Conservation (phyloP, 1,140 invertebrate genomes). For the Oncopodura yosiiana region DNA sequence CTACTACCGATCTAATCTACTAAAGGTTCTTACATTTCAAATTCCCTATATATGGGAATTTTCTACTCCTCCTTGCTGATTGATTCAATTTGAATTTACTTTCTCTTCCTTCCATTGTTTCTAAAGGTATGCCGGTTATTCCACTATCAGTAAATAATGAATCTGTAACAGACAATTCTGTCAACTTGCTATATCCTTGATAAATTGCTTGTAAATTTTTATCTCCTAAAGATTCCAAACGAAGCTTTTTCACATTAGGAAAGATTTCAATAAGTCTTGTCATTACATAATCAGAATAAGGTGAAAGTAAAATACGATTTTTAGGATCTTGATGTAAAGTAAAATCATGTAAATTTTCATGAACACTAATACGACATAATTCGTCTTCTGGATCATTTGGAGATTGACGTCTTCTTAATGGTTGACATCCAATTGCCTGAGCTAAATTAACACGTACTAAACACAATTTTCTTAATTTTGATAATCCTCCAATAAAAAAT, state of each 20-base stretch:
- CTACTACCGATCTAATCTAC: too few relatives aligned
- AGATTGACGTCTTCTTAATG: not conserved
- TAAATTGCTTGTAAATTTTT: conserved; percentile 8
- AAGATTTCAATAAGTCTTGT: not conserved
- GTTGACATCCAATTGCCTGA: not conserved
- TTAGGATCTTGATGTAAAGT: too few relatives aligned
- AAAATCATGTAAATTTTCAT: not conserved
- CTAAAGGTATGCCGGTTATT: not conserved
- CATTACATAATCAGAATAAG: conserved; percentile 3
- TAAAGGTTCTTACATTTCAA: conserved; percentile 8
- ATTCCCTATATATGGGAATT: not conserved
- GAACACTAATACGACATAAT: not conserved
- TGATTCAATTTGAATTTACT: not conserved
- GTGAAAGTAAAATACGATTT: not conserved
- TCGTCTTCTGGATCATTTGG: not conserved
- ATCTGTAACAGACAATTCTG: conserved; percentile 3
- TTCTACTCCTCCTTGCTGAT: not conserved
- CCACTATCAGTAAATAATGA: conserved; percentile 5
- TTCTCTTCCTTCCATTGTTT: not conserved
- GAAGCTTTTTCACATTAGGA: conserved; percentile 8
- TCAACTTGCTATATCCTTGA: not conserved
- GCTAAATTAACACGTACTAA: conserved; percentile 1
- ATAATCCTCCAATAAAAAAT: conserved; percentile 1
- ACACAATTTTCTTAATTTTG: not conserved
- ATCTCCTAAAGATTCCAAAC: conserved; percentile 5